phyloP scores from a whole-genome alignment of 2,113 vertebrate genomes.

The Podarcis cretensis region DNA sequence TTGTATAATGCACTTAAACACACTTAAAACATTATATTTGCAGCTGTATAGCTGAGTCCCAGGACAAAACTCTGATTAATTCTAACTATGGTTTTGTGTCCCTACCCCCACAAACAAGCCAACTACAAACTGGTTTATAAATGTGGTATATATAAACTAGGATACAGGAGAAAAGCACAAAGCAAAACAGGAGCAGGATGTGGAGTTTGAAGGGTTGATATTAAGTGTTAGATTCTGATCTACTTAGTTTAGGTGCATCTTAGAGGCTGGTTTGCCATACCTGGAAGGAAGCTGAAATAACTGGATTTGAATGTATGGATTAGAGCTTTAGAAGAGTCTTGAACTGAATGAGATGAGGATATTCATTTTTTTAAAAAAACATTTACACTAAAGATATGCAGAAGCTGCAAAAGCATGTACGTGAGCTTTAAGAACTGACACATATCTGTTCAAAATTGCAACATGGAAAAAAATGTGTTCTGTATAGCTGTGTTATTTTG shows the following conservation, averaged over 20 bases:
- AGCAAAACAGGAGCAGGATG: not conserved
- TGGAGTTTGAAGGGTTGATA: not conserved
- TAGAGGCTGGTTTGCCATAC: not conserved
- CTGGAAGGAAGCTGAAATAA: not conserved
- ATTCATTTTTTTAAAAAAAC: slow-evolving; percentile 17
- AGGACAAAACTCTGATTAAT: too few species aligned
- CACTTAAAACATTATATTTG: too few species aligned
- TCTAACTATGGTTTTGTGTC: too few species aligned
- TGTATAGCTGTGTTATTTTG: slow-evolving; percentile 35
- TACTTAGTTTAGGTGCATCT: not conserved
- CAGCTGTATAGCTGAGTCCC: too few species aligned
- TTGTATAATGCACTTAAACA: too few species aligned
- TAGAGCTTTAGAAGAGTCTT: not conserved
- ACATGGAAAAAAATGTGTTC: slow-evolving; percentile 23
- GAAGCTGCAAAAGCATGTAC: not conserved
- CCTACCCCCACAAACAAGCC: too few species aligned
- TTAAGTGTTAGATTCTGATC: not conserved
- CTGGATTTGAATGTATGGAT: not conserved
- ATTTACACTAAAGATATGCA: not conserved
- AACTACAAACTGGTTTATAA: too few species aligned
- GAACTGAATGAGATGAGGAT: not conserved
- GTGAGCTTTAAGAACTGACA: slow-evolving; percentile 30
- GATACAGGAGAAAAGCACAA: too few species aligned
- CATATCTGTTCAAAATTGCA: slow-evolving; percentile 27
- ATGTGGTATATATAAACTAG: too few species aligned